Evolutionary conservation across 2,888 invertebrate species (phyloP).

Genomic region (Idaea biselata): DNA sequence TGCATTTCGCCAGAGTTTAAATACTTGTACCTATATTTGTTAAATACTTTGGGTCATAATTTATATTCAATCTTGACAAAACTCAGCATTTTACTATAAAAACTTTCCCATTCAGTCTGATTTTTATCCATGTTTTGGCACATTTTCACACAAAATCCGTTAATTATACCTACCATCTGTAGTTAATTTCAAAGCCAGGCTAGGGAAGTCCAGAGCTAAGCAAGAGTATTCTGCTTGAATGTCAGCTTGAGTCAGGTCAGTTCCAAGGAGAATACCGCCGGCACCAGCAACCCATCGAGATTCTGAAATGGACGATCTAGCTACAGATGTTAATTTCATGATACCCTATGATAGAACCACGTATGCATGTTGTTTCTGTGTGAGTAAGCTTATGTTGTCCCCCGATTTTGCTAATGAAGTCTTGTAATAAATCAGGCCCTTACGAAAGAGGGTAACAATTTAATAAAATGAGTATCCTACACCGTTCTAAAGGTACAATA

Average conservation of each 20-base stretch:
- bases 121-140: neutral
- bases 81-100: too few species aligned
- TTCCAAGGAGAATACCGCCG: conserved; percentile 60
- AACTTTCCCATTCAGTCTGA: neutral
- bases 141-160: neutral
- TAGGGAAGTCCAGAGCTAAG: conserved; percentile 61
- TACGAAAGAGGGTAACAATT: too few species aligned
- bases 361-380: too few species aligned
- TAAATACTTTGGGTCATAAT: too few species aligned
- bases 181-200: conserved; percentile 60
- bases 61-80: conserved; percentile 1
- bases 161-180: conserved; percentile 59
- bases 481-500: too few species aligned
- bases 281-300: conserved; percentile 69
- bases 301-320: conserved; percentile 43
- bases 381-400: too few species aligned
- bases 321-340: neutral
- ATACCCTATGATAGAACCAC: too few species aligned
- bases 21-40: neutral
- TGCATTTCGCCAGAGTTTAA: too few species aligned
- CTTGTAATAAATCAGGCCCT: too few species aligned
- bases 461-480: too few species aligned
- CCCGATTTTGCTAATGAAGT: neutral
- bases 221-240: conserved; percentile 72
- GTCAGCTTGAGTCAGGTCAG: conserved; percentile 68